phyloP scores from a whole-genome alignment of 92 coral and sea anemone genomes.

The Plumapathes pennacea region DNA sequence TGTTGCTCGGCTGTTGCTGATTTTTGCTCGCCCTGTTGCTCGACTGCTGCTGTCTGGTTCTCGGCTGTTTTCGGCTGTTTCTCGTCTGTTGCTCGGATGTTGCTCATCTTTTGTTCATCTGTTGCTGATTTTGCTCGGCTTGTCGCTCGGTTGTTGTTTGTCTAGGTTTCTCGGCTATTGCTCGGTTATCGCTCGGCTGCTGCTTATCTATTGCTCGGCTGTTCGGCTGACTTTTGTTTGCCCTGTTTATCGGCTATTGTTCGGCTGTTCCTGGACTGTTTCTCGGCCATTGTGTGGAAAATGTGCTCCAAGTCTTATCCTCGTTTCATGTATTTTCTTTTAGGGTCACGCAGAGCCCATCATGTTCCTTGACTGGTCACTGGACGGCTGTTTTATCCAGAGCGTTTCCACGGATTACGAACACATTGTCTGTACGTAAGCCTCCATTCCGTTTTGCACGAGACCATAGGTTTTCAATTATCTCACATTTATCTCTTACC shows the following conservation, averaged over 20 bases:
- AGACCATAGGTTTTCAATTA: background rate
- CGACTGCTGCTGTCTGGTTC: no score
- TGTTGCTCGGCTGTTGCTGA: no score
- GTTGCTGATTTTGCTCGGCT: no score
- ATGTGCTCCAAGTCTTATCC: no score
- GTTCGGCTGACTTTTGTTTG: background rate
- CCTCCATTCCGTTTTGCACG: background rate
- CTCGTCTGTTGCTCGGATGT: no score
- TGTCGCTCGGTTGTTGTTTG: no score
- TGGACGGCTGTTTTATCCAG: conserved; percentile 82
- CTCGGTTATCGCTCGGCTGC: no score
- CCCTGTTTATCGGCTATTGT: background rate
- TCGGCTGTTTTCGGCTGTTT: no score
- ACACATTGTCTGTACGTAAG: conserved; percentile 76
- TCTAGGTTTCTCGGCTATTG: no score
- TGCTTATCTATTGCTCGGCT: no score
- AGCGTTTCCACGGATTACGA: conserved; percentile 80
- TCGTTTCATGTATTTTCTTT: background rate
- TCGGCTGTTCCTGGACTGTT: background rate
- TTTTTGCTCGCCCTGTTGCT: no score
- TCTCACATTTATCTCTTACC: background rate
- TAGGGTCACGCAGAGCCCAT: conserved; percentile 73
- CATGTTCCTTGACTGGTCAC: conserved; percentile 84
- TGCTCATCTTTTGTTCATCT: no score
- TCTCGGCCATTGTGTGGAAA: background rate